Base-by-base conservation (phyloP, 37 sponge, comb jelly and placozoan species). In the Haliclona indistincta region DNA sequence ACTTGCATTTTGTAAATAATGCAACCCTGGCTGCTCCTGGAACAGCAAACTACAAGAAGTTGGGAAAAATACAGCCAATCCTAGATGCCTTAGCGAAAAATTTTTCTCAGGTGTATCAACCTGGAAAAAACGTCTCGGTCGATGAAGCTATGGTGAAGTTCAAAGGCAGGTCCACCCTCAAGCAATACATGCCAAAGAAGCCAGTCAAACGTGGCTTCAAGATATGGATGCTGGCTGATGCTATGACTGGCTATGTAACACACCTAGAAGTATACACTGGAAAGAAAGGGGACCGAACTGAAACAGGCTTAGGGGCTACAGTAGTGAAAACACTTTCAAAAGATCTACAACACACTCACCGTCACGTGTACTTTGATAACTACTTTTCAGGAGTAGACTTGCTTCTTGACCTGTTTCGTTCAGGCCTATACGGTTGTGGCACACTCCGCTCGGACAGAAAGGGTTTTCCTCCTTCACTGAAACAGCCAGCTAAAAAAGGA, bases 171-270 rank as follows among this genome's bases (percentile, higher is more conserved):
- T 70, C 70, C 5, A n/a, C 39, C 37, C 63, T 76, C 20, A 75
- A 83, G 26, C 84, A 83, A 30, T 83, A 70, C 77, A 37, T 83
- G 61, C 77, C 70, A 1, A 67, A 71, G 4, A 83, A 83, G 71
- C 84, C 84, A 17, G 42, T 76, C 30, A 83, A 83, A 40, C 23
- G 84, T 3, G 84, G 84, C 17, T 43, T 76, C 63, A 83, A 83
- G 40, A 68, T 83, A 39, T 75, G 74, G 74, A 45, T 63, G 34
- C 35, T 42, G n/a, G 65, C 67, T 13, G 75, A 82, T 55, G 17
- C 54, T 23, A 29, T 22, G 3, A 82, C 40, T 65, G 82, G 75
- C 32, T 82, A 54, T 22, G 67, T 74, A 20, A 39, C 40, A 0
- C 29, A 45, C 19, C 52, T 74, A 20, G 75, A 82, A 13, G 56